These are phyloP conservation scores for Thinocorus orbignyianus DNA, from an alignment of 2,113 vertebrate genomes.

Conservation along the genomic window DNA sequence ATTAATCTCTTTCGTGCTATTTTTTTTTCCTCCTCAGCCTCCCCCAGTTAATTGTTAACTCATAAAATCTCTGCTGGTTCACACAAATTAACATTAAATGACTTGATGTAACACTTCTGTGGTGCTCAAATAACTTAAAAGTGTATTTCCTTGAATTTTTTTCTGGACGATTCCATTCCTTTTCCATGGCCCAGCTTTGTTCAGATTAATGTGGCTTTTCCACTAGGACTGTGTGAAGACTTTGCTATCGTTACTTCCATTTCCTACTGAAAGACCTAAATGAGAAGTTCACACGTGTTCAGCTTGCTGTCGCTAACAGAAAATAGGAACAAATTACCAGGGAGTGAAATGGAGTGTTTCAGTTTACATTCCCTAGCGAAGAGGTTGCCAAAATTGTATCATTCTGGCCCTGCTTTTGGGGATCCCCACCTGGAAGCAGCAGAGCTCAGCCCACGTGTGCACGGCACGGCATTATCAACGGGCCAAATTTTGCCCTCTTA, in stretches of 20 bases:
- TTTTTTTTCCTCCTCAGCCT: neutral
- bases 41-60: neutral
- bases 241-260: neutral
- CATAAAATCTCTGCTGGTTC: neutral
- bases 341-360: constrained; percentile 19
- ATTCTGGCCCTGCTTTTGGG: neutral
- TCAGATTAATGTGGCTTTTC: neutral
- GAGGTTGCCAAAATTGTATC: neutral
- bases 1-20: neutral
- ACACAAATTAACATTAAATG: neutral
- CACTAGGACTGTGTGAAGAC: neutral
- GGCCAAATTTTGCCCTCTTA: constrained; percentile 15
- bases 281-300: neutral
- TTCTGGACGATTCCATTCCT: neutral
- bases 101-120: neutral
- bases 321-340: neutral
- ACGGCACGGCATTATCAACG: neutral
- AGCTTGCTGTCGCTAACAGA: neutral
- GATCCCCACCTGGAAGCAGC: neutral
- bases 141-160: neutral
- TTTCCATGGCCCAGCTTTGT: neutral
- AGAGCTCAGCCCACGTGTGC: neutral
- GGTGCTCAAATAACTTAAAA: neutral
- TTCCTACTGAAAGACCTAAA: neutral
- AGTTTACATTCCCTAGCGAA: neutral